Conservation (phyloP, 1,140 invertebrate genomes). For the Lepidurus packardi region DNA sequence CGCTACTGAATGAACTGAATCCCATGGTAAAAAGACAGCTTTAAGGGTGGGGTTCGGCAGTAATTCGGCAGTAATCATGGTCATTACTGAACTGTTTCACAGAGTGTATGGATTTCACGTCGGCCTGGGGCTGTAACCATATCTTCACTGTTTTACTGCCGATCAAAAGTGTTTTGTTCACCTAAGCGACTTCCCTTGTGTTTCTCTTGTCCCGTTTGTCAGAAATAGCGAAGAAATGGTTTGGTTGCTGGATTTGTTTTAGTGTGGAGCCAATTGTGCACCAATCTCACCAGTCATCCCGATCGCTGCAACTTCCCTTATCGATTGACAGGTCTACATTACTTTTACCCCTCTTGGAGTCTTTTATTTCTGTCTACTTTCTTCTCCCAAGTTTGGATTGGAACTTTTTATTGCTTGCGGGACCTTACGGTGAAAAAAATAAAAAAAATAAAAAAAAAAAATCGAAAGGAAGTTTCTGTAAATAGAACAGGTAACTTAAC, state of each 20-base stretch:
- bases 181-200: background rate
- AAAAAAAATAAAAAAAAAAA: too few relatives aligned
- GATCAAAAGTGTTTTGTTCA: background rate
- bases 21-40: background rate
- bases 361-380: background rate
- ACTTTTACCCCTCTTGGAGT: background rate
- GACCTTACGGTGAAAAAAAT: background rate
- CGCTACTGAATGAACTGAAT: too few relatives aligned
- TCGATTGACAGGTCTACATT: conserved; percentile 12
- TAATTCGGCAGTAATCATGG: conserved; percentile 4
- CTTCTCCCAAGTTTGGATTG: background rate
- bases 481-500: too few relatives aligned
- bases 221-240: too few relatives aligned
- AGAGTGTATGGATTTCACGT: background rate
- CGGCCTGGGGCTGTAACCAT: too few relatives aligned
- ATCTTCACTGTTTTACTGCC: background rate
- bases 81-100: background rate
- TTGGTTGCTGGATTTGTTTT: background rate
- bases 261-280: background rate
- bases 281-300: background rate
- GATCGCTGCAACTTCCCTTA: background rate
- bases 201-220: too few relatives aligned
- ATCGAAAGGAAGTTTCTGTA: too few relatives aligned
- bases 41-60: background rate
- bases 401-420: background rate